A percentile compares a stretch with the other conserved stretches of the same genome.
These are phyloP conservation scores for Colostygia pectinataria DNA, from an alignment of 2,888 invertebrate species.

Conservation along the genomic window DNA sequence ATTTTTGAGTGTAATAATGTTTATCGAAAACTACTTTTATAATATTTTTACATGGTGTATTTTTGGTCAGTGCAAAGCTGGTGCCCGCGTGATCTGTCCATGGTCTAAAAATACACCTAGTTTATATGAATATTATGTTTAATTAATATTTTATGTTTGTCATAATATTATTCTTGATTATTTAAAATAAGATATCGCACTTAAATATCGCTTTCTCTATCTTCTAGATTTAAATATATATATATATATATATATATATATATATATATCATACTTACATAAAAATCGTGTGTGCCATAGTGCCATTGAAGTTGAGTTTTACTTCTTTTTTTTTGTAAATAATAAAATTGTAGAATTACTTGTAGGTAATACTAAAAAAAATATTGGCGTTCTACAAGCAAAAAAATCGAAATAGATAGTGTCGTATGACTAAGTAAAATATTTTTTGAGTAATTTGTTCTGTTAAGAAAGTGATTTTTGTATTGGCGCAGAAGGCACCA, in stretches of 20 bases:
- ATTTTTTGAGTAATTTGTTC: too few relatives aligned
- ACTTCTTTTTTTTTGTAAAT: constrained; percentile 12
- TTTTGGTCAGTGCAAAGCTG: too few relatives aligned
- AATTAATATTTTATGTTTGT: background rate
- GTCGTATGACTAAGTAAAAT: too few relatives aligned
- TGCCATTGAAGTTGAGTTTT: constrained; percentile 9
- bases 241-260: too few relatives aligned
- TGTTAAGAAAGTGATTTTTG: too few relatives aligned
- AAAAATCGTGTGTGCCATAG: background rate
- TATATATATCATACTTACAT: too few relatives aligned
- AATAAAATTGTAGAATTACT: background rate
- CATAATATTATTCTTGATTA: background rate
- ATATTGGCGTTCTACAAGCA: too few relatives aligned
- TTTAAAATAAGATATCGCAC: constrained; percentile 1
- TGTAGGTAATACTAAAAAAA: too few relatives aligned
- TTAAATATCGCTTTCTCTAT: constrained; percentile 1
- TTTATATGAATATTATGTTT: background rate
- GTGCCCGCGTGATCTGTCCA: too few relatives aligned
- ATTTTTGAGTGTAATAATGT: constrained; percentile 26
- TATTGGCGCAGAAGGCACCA: too few relatives aligned
- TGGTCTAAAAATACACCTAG: too few relatives aligned
- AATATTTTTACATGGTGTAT: constrained; percentile 1
- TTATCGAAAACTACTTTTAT: constrained; percentile 1
- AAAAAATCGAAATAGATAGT: background rate
- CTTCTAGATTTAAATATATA: background rate